Base-by-base conservation (phyloP, 1,140 invertebrate species). In the Macrobrachium rosenbergii region DNA sequence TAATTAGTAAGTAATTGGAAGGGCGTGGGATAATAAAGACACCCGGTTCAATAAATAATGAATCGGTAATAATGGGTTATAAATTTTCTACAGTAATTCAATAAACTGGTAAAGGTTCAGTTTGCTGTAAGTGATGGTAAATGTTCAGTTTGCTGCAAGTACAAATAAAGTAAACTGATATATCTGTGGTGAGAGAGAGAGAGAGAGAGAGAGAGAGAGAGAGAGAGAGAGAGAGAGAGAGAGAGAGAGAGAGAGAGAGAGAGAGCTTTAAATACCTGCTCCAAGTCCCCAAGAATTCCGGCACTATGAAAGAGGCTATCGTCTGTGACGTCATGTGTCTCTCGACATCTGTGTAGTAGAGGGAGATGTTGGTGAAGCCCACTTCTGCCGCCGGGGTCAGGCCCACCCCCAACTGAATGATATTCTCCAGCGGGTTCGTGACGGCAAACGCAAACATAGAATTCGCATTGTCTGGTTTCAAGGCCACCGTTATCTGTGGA, bases 391-490 rank as follows among this genome's bases (percentile, higher is more conserved):
- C 88, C 37, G 59, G 90, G 88, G 45, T 78, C 58, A 89, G 75
- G 60, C 94, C 94, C 79, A 94, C 83, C n/a, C 93, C 93, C 80
- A 94, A 90, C 89, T 94, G 93, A 17, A 94, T 92, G 43, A 98
- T 94, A 0, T 96, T 97, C 90, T 98, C 97, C 90, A 97, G 93
- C 60, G 97, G 95, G 92, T 98, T 98, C n/a, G 98, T 95, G 23
- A 98, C 96, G 64, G 97, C 97, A 91, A 98, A 98, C 23, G 98
- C 93, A 92, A 97, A 98, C 87, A 96, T 96, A 37, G 95, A 95
- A 83, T 94, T 93, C 82, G 93, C 63, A 21, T 93, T 92, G 75
- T 92, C 92, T 19, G 96, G 95, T 90, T 95, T 95, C 62, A 97
- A 94, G 11, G 95, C 96, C 21, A 95, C 95, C 17, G 96, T 93